Evolutionary conservation across 2,113 vertebrate species (phyloP), one percentile per base, ranked within the genome.

Genomic region (Dascyllus trimaculatus): DNA sequence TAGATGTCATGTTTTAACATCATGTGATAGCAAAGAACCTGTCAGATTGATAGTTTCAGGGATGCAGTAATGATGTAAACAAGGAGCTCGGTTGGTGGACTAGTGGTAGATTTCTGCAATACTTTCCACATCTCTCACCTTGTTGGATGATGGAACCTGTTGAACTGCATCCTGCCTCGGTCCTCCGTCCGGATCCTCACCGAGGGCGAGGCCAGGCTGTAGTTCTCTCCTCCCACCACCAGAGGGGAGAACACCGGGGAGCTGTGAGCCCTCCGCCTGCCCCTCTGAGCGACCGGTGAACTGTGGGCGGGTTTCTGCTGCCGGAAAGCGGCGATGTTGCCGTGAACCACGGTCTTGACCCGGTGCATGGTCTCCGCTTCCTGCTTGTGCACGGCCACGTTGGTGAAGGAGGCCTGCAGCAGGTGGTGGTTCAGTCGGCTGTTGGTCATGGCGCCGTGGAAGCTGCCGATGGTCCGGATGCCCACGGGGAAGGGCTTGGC

Each of bases 151-250:
- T 92, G 89, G 25, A 93, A 91, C 0, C 91, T 64, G 65, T 80
- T 82, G 56, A 93, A 82, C 54, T 78, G 85, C 17, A 78, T 63
- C 17, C 91, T 72, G n/a, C 88, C 82, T 22, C 88, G 40, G 17
- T 90, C 82, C 9, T 87, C 89, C 0, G 88, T 73, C 21, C 64
- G 11, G 64, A 92, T 77, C 79, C 93, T 82, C 4, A 91, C 63
- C 0, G 94, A 90, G 0, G 94, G 93, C 0, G 93, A 93, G 19
- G 90, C 88, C 75, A 92, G 85, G 75, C 75, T 91, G 89, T 94
- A 95, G 82, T 72, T 94, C 79, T 93, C 92, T 9, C 93, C 93
- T 72, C 92, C 91, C 22, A 94, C 90, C 84, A 95, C 76, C 63
- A 93, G 21, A 2, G 93, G 90, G 38, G 92, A 89, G 85, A 88